Base-by-base conservation (phyloP, 2,113 vertebrate species). In the Callipepla squamata region DNA sequence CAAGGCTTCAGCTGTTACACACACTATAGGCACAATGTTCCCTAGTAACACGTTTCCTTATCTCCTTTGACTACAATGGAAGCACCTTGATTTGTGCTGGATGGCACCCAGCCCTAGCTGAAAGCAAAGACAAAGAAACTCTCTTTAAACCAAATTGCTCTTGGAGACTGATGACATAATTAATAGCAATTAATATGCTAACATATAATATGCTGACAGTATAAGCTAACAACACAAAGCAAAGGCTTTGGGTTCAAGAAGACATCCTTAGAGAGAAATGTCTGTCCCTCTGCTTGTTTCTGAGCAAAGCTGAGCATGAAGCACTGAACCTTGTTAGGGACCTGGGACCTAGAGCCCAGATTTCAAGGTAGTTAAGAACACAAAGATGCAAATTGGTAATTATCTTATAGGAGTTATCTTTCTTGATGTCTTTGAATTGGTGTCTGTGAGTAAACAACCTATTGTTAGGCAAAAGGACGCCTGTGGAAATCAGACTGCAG, bases 1-100 rank as follows among this genome's bases (percentile, higher is more conserved):
- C 40, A 93, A 88, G 26, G 1, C 90, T 95, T 95, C 65, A 88
- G 34, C 65, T 95, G 68, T 83, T 93, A 75, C 70, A 83, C 76
- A 68, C 82, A 80, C 47, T 45, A 83, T 21, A 78, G 69, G 61
- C 83, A 85, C 7, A 36, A 79, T 38, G 88, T 90, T 85, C 85
- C 85, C 73, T 78, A 83, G 87, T 87, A 91, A 80, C 38, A 0
- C 4, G 3, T 66, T 91, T 87, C 67, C 34, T 93, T 67, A 74
- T 11, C 13, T 91, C 47, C 66, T 80, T 65, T 75, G 61, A 81
- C 48, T 90, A 51, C 77, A 82, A 51, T 86, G 77, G 57, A 75
- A 65, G 32, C 50, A 79, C 48, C 38, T 89, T 80, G 32, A 75
- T 92, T 83, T 85, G 25, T 74, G 34, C 44, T 67, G n/a, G 59